Evolutionary conservation across 2,888 invertebrate genomes (phyloP), one percentile per base, ranked within the genome.

Genomic region (Oscheius sp.): DNA sequence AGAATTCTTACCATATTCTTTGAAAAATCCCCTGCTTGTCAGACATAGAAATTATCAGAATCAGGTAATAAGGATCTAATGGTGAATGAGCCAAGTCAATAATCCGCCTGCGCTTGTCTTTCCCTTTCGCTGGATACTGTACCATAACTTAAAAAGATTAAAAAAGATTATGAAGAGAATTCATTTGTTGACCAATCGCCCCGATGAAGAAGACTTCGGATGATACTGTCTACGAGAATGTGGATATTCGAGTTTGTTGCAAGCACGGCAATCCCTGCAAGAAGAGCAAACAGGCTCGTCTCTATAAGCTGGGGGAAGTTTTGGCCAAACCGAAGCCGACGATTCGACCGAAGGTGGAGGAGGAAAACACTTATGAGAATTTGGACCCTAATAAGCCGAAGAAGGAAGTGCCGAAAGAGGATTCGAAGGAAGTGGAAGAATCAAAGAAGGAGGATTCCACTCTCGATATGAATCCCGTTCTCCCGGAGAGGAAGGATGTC

Each of bases 201-300:
- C n/a, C n/a, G n/a, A n/a, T 1, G 42, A 42, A 42, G 27, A 52
- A 17, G 48, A 12, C 48, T 8, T 8, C 5, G n/a, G 53, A 53
- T 10, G 23, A 55, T 20, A 20, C 55, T 6, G n/a, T 55, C 8
- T 55, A 55, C 17, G 33, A 34, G 37, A 55, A 55, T 20, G 17
- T 55, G 15, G 20, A 23, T 20, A 25, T 48, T 48, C 55, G 33
- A 20, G 33, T 55, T 20, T 55, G 33, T 20, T 55, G 55, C 34
- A 20, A 55, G 37, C 55, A 33, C 17, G 55, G 55, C n/a, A 55
- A 34, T 20, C 33, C 55, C 55, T 55, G 55, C 20, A 12, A n/a
- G 34, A 55, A 55, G 34, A 20, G n/a, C n/a, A n/a, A n/a, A n/a
- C n/a, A n/a, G n/a, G n/a, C n/a, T n/a, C n/a, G n/a, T n/a, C n/a